phyloP scores from a whole-genome alignment of 2,113 vertebrate species.

The Callopanchax toddi region DNA sequence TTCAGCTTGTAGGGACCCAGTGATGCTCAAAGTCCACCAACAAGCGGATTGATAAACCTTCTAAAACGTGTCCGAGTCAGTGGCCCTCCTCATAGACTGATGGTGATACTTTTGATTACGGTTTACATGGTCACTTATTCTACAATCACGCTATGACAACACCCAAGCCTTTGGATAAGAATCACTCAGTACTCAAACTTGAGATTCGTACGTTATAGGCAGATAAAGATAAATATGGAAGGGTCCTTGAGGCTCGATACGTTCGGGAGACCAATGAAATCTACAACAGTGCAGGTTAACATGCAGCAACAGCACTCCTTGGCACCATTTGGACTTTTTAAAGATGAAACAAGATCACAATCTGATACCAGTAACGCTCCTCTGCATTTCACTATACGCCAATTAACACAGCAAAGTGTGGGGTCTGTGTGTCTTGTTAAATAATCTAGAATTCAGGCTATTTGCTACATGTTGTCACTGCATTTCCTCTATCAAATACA shows the following conservation, averaged over 20 bases:
- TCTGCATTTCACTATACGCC: slow-evolving; percentile 43
- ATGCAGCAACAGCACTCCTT: slow-evolving; percentile 81
- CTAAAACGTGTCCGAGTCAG: slow-evolving; percentile 10
- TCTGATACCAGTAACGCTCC: slow-evolving; percentile 58
- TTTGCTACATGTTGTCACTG: slow-evolving; percentile 80
- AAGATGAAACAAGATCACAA: slow-evolving; percentile 68
- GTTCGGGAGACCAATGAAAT: slow-evolving; percentile 78
- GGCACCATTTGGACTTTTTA: slow-evolving; percentile 72
- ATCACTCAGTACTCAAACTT: slow-evolving; percentile 55
- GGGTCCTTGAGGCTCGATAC: slow-evolving; percentile 76
- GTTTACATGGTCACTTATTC: slow-evolving; percentile 36
- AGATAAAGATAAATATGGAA: slow-evolving; percentile 73
- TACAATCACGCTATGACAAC: slow-evolving; percentile 49
- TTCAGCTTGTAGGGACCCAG: slow-evolving; percentile 4
- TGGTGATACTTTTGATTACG: slow-evolving; percentile 39
- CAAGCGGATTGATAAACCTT: not conserved
- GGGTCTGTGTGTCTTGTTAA: slow-evolving; percentile 41
- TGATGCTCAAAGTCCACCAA: slow-evolving; percentile 16
- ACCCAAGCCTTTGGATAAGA: slow-evolving; percentile 56
- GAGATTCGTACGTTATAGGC: slow-evolving; percentile 64
- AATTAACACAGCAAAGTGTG: slow-evolving; percentile 45
- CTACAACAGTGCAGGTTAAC: slow-evolving; percentile 78
- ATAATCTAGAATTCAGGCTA: slow-evolving; percentile 60
- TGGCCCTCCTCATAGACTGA: slow-evolving; percentile 27
- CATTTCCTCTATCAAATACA: slow-evolving; percentile 72